Evolutionary conservation across 2,113 vertebrate genomes (phyloP), one percentile per base, ranked within the genome.

Genomic region (Amphilophus citrinellus): DNA sequence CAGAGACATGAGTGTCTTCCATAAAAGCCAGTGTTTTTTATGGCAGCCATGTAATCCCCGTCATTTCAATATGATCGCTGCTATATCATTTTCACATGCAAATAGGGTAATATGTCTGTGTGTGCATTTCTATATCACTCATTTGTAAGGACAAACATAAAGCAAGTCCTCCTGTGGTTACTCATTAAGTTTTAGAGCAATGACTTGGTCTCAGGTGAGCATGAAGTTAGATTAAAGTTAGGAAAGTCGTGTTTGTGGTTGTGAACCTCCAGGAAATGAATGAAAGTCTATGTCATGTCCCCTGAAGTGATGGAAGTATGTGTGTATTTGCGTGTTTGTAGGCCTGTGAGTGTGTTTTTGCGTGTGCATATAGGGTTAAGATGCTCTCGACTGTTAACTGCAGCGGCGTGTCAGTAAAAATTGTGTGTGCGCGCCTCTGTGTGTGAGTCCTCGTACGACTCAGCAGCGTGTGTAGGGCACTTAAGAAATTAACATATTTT

Each of bases 401-500:
- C 53, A 32, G 61, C 10, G 18, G 32, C 0, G 59, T 77, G 65
- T 87, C 62, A 44, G 68, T 84, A 71, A 82, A 53, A 56, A 39
- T 53, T 61, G n/a, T 75, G 63, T 59, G 63, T 22, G 14, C 50
- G 14, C 57, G 56, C 22, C 11, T 77, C n/a, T 65, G 35, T 62
- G 66, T 57, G 27, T 58, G 42, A 58, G 50, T 62, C 30, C 76
- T 75, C n/a, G 15, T 57, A 32, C 17, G 44, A 73, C 66, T 73
- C 44, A 10, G 27, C 30, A 62, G 76, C 17, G 4, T 80, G 79
- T 77, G 76, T 80, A 53, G 61, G 42, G 66, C 60, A 59, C 56
- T 83, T 84, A 79, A 53, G 79, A 88, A 94, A 94, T 94, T 91
- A 90, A 63, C 91, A 92, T 94, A 82, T 88, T 88, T 87, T 91